Evolutionary conservation across 2,113 vertebrate genomes (phyloP).

Genomic region (Sapajus apella): DNA sequence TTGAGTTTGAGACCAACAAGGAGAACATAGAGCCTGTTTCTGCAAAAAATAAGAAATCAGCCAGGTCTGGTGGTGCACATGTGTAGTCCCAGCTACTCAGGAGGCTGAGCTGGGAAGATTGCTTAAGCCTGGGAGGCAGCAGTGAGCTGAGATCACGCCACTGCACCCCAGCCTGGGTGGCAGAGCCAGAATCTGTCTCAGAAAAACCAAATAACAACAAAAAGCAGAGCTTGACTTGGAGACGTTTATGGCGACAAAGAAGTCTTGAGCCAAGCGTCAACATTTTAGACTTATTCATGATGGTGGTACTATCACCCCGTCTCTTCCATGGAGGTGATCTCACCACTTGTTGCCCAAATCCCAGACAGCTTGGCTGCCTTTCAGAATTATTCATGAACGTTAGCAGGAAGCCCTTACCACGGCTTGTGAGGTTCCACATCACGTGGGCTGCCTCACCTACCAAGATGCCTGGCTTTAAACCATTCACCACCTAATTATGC

Average conservation of each 20-base stretch:
- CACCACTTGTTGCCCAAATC: background rate
- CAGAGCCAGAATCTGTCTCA: no score
- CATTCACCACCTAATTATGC: no score
- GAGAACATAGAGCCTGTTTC: no score
- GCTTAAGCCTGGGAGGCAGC: no score
- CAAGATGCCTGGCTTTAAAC: accelerated
- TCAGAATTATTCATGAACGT: background rate
- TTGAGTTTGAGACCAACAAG: no score
- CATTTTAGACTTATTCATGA: background rate
- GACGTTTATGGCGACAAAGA: background rate
- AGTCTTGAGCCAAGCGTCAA: background rate
- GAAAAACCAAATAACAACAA: no score
- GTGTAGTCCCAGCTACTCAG: no score
- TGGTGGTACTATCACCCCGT: background rate
- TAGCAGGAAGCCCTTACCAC: background rate
- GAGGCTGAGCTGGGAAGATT: no score
- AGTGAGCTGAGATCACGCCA: no score
- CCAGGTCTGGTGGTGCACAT: no score
- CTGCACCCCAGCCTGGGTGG: no score
- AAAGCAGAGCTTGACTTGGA: background rate
- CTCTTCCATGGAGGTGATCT: background rate
- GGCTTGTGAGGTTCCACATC: background rate
- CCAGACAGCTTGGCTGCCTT: background rate
- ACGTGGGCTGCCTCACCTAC: background rate
- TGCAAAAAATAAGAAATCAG: no score